Conservation (phyloP, 2,888 invertebrate genomes). For the Toxonevra muliebris region DNA sequence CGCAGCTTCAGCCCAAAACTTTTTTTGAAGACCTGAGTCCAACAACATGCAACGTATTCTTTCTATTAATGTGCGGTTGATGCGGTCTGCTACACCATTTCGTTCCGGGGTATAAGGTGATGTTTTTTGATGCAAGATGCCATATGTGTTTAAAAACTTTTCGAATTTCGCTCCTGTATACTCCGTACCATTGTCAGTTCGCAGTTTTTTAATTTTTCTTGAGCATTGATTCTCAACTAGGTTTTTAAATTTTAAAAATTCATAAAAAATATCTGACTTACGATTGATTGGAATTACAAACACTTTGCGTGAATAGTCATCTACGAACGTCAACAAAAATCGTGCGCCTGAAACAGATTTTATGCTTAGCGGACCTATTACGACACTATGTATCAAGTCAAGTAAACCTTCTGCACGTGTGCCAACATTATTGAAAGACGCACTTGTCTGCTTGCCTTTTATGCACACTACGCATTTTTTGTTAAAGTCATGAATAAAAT, state of each 20-base stretch:
- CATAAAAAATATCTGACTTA: constrained; percentile 39
- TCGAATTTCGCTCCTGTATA: constrained; percentile 35
- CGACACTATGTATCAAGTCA: constrained; percentile 31
- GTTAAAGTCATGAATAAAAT: constrained; percentile 5
- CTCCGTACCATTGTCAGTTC: constrained; percentile 40
- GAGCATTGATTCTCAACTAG: constrained; percentile 41
- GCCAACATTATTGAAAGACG: constrained; percentile 25
- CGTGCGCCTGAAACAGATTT: constrained; percentile 26
- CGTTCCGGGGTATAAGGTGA: constrained; percentile 40
- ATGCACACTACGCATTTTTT: constrained; percentile 25
- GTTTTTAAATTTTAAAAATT: constrained; percentile 39
- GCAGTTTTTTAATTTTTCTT: constrained; percentile 36
- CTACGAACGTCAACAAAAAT: constrained; percentile 26
- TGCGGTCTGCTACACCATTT: constrained; percentile 38
- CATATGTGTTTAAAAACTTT: constrained; percentile 33
- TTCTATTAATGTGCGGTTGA: constrained; percentile 41
- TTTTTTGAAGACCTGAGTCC: constrained; percentile 24
- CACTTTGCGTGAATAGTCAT: constrained; percentile 38
- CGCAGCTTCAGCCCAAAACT: constrained; percentile 30
- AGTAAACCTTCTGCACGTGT: constrained; percentile 28
- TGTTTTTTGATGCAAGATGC: constrained; percentile 42
- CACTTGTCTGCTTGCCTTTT: constrained; percentile 29
- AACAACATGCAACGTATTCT: constrained; percentile 38
- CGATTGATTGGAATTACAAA: constrained; percentile 30
- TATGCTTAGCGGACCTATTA: constrained; percentile 24